Base-by-base conservation (phyloP, 2,797 vertebrate genomes). In the Lagodon rhomboides region DNA sequence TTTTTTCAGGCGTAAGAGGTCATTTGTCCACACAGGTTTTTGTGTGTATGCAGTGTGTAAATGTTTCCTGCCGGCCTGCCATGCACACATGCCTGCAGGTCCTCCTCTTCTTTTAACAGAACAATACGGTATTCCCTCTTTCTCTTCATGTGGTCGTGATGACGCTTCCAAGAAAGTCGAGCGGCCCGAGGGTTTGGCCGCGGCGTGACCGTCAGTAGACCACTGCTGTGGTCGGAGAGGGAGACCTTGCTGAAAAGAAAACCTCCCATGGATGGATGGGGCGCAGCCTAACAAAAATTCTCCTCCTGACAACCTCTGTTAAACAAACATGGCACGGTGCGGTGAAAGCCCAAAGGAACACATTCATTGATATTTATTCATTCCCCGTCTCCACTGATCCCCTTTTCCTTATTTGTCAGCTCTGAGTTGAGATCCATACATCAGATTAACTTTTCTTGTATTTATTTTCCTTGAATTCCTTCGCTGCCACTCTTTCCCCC, bases 241-340 rank as follows among this genome's bases (percentile, higher is more conserved):
- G 90, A 93, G 92, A 94, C 92, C 94, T 93, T 90, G 81, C 86
- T 91, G 91, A 90, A 91, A 90, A 88, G 84, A 84, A 88, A 89
- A 74, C 56, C 85, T 87, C 83, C 79, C 71, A 65, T 67, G 75
- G 84, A 92, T 77, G 87, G 83, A 92, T 75, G 77, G 67, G 79
- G 82, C 51, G 68, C 83, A 86, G 78, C 80, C 92, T 81, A 88
- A 85, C 65, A 86, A 88, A 88, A 92, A 92, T 88, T 84, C 84
- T 92, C 85, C 89, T 89, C 74, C 60, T 77, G 84, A 92, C 90
- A 92, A 92, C 86, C 90, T 89, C 90, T 81, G 77, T 94, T 92
- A 91, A 91, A 92, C 83, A 94, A 94, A 94, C 73, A 90, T 27
- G 13, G 76, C 30, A 70, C 27, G 25, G 85, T 86, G 88, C 77